Conservation (phyloP, 2,888 invertebrate species). For the Cerastoderma edule region DNA sequence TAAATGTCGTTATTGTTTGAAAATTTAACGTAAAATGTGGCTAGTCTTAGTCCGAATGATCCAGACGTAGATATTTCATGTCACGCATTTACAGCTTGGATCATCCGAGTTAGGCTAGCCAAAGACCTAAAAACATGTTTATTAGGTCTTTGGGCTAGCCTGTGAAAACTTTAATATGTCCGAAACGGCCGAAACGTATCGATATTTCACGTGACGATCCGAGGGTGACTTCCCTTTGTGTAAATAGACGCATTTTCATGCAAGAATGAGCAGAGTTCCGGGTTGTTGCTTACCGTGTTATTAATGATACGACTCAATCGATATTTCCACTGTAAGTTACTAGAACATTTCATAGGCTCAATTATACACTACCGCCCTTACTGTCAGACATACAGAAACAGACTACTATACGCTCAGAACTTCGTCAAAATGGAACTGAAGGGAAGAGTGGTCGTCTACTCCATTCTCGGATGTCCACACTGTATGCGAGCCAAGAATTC, state of each 20-base stretch:
- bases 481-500: constrained; percentile 81
- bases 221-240: constrained; percentile 10
- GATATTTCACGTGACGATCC: neutral
- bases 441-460: constrained; percentile 82
- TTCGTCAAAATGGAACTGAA: constrained; percentile 67
- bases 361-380: neutral
- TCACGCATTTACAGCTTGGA: neutral
- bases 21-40: too few relatives aligned
- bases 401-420: neutral
- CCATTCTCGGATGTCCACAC: constrained; percentile 82
- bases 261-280: neutral
- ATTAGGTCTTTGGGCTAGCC: neutral
- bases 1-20: too few relatives aligned
- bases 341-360: neutral
- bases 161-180: neutral
- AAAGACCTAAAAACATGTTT: neutral
- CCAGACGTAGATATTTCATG: neutral
- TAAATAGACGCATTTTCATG: too few relatives aligned
- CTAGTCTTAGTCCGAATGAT: too few relatives aligned
- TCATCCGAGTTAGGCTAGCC: neutral
- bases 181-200: neutral
- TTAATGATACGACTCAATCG: neutral
- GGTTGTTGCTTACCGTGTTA: neutral
- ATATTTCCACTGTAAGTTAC: constrained; percentile 14
- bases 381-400: constrained; percentile 7